These are phyloP conservation scores for Phalacrocorax brasilianus DNA, from an alignment of 2,113 vertebrate genomes.

Conservation along the genomic window DNA sequence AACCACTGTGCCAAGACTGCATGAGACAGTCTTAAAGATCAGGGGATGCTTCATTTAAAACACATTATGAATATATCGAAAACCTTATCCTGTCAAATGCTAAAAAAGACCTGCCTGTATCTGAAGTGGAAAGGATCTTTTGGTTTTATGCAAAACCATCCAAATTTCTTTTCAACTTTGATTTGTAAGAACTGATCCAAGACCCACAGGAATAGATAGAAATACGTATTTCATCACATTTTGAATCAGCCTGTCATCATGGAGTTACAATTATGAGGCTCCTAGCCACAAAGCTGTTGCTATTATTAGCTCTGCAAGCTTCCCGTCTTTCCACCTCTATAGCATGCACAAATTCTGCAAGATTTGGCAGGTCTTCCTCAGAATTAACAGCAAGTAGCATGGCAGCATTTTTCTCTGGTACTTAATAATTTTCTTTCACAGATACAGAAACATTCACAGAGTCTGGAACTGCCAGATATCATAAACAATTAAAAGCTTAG, in stretches of 20 bases:
- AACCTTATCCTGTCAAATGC: background rate
- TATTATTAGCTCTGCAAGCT: background rate
- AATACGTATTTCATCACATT: background rate
- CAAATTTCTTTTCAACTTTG: background rate
- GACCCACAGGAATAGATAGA: background rate
- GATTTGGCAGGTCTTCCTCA: constrained; percentile 30
- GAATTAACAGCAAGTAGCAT: background rate
- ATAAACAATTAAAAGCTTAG: constrained; percentile 54
- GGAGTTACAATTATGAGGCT: constrained; percentile 15
- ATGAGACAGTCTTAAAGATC: background rate
- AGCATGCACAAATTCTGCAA: background rate
- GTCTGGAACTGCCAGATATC: constrained; percentile 8
- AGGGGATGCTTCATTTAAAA: background rate
- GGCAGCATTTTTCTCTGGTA: background rate
- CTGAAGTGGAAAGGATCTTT: background rate
- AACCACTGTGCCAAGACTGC: background rate
- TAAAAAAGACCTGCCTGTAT: background rate
- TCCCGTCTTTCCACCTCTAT: background rate
- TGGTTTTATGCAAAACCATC: background rate
- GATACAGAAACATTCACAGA: background rate
- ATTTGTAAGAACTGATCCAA: background rate
- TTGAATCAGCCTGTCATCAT: background rate
- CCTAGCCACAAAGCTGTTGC: constrained; percentile 3
- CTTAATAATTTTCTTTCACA: constrained; percentile 39
- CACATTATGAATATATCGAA: background rate